phyloP scores from a whole-genome alignment of 2,888 invertebrate species.

The Neuroscelio doddi region DNA sequence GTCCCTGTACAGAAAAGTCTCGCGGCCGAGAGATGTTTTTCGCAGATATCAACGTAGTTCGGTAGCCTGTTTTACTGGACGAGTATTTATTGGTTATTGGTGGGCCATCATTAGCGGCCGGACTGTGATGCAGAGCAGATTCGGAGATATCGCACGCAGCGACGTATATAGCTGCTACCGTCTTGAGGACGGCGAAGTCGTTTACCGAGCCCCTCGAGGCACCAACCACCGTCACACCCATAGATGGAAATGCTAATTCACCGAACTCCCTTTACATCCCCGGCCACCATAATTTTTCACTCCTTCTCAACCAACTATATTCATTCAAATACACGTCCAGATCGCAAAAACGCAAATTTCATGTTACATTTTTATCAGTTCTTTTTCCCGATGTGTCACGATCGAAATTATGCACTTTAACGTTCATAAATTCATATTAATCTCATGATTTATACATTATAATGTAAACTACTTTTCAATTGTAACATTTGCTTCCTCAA shows the following conservation, averaged over 20 bases:
- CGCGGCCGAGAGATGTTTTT: slow-evolving; percentile 54
- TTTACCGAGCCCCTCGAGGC: slow-evolving; percentile 56
- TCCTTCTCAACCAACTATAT: slow-evolving; percentile 9
- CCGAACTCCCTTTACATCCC: slow-evolving; percentile 19
- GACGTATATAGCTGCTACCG: slow-evolving; percentile 56
- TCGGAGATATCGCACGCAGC: slow-evolving; percentile 60
- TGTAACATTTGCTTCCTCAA: no score
- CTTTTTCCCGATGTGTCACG: not conserved
- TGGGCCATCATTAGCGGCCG: slow-evolving; percentile 70
- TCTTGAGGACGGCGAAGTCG: slow-evolving; percentile 57
- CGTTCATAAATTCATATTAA: not conserved
- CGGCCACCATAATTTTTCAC: slow-evolving; percentile 12
- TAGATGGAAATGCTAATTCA: slow-evolving; percentile 62
- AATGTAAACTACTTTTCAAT: no score
- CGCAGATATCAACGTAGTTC: slow-evolving; percentile 65
- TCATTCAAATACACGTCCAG: slow-evolving; percentile 9
- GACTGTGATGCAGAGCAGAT: slow-evolving; percentile 62
- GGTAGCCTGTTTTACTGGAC: slow-evolving; percentile 66
- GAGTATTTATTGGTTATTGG: slow-evolving; percentile 70
- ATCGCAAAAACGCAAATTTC: not conserved
- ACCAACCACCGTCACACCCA: slow-evolving; percentile 54
- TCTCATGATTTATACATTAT: not conserved
- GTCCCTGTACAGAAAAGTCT: slow-evolving; percentile 33
- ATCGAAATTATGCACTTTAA: no score
- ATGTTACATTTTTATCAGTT: not conserved